Percentiles rank a stretch among this genome's conserved stretches.
Conservation (phyloP, 1,140 invertebrate genomes). For the Coelopa frigida region DNA sequence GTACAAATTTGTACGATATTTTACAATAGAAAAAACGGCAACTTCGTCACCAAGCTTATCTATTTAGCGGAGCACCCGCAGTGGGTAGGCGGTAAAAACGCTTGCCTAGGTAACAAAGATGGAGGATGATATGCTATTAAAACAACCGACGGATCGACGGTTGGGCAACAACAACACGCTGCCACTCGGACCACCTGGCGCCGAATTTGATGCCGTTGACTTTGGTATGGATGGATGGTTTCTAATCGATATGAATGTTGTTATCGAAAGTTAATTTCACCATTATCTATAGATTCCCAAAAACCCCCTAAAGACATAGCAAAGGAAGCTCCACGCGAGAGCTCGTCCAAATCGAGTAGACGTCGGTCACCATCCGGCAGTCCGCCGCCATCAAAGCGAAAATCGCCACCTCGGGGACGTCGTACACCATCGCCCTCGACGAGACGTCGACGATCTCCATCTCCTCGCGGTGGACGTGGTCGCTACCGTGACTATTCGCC, state of each 20-base stretch:
- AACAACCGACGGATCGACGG: conserved; percentile 24
- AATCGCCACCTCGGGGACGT: conserved; percentile 17
- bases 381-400: conserved; percentile 13
- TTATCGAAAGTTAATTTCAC: neutral
- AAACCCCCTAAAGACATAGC: conserved; percentile 6
- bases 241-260: neutral
- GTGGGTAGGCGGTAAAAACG: too few relatives aligned
- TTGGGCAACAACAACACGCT: conserved; percentile 19
- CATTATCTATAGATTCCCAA: conserved; percentile 3
- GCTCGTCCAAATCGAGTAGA: conserved; percentile 17
- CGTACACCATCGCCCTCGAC: conserved; percentile 18
- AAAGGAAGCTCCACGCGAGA: neutral
- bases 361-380: conserved; percentile 13
- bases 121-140: conserved; percentile 29
- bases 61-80: too few relatives aligned
- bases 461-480: conserved; percentile 12
- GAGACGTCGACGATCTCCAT: conserved; percentile 14
- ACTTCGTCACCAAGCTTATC: too few relatives aligned
- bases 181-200: conserved; percentile 35
- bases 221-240: conserved; percentile 4
- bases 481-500: conserved; percentile 34
- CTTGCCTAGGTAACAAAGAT: too few relatives aligned
- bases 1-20: too few relatives aligned
- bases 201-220: conserved; percentile 25
- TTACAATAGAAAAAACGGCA: too few relatives aligned